Percentiles rank a stretch among this genome's conserved stretches.
These are phyloP conservation scores for Empis livida DNA, from an alignment of 2,888 invertebrate species.

Conservation along the genomic window DNA sequence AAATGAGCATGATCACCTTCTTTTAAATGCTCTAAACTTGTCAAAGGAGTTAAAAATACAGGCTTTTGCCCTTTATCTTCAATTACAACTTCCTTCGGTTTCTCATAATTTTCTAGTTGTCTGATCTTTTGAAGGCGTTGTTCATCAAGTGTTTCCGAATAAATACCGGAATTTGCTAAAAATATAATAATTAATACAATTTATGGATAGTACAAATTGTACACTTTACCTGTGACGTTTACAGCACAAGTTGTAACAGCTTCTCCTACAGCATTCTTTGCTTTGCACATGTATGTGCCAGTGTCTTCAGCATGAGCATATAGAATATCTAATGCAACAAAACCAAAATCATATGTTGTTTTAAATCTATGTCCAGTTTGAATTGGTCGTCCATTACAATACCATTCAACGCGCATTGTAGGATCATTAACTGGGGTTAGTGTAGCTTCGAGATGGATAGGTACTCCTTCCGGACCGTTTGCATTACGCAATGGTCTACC, in stretches of 20 bases:
- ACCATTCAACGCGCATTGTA: constrained; percentile 98
- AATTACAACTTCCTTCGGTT: constrained; percentile 58
- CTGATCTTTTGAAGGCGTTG: constrained; percentile 80
- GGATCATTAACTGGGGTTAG: constrained; percentile 96
- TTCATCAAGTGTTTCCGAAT: constrained; percentile 81
- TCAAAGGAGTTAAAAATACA: constrained; percentile 81
- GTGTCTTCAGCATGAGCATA: constrained; percentile 96
- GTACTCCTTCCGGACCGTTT: constrained; percentile 71
- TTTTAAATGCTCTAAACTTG: constrained; percentile 73
- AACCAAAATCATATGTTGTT: constrained; percentile 94
- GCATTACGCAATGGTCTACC: constrained; percentile 79
- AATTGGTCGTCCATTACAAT: constrained; percentile 85
- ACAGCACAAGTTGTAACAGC: constrained; percentile 87
- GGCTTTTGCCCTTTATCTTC: constrained; percentile 72
- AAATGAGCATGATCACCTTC: constrained; percentile 86
- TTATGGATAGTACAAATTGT: not conserved
- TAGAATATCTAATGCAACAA: constrained; percentile 88
- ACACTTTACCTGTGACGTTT: constrained; percentile 61
- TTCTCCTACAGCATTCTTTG: constrained; percentile 89
- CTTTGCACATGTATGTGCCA: constrained; percentile 93
- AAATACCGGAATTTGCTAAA: constrained; percentile 69
- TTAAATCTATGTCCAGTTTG: constrained; percentile 91
- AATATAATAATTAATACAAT: constrained; percentile 12
- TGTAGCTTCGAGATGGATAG: constrained; percentile 87
- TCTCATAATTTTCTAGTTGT: constrained; percentile 68